Evolutionary conservation across 1,140 invertebrate genomes (phyloP).

Genomic region (Heterodera carotae): DNA sequence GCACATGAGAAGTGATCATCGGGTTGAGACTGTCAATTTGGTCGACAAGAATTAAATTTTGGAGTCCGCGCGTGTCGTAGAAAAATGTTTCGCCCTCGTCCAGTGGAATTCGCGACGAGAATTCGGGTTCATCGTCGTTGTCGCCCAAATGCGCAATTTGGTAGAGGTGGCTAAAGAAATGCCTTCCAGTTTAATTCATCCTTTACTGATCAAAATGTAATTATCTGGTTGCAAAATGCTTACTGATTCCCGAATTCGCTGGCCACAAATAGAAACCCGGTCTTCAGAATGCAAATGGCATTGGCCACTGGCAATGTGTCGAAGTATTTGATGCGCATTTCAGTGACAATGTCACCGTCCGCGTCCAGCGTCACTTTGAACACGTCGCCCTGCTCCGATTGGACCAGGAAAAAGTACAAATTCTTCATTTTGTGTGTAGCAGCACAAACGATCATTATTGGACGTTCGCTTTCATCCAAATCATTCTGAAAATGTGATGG

Average conservation of each 20-base stretch:
- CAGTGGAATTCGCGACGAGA: conserved; percentile 94
- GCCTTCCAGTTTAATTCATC: background rate
- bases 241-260: conserved; percentile 99
- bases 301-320: conserved; percentile 90
- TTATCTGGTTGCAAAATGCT: conserved; percentile 57
- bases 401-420: conserved; percentile 72
- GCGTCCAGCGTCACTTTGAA: conserved; percentile 94
- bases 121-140: conserved; percentile 98
- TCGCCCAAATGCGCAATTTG: conserved; percentile 98
- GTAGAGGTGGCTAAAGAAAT: conserved; percentile 81
- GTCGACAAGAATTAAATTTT: conserved; percentile 95
- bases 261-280: conserved; percentile 96
- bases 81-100: conserved; percentile 99
- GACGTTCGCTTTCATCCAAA: conserved; percentile 96
- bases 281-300: conserved; percentile 95
- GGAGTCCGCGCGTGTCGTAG: conserved; percentile 87
- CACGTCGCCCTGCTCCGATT: conserved; percentile 91
- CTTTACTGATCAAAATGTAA: too few species aligned
- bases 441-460: conserved; percentile 98
- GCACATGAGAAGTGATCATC: conserved; percentile 81
- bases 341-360: conserved; percentile 94
- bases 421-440: conserved; percentile 96
- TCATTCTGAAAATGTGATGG: conserved; percentile 76
- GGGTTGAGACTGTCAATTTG: conserved; percentile 95
- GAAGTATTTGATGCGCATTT: conserved; percentile 98